These are phyloP conservation scores for Saxidomus purpurata DNA, from an alignment of 1,140 invertebrate species.

Conservation along the genomic window DNA sequence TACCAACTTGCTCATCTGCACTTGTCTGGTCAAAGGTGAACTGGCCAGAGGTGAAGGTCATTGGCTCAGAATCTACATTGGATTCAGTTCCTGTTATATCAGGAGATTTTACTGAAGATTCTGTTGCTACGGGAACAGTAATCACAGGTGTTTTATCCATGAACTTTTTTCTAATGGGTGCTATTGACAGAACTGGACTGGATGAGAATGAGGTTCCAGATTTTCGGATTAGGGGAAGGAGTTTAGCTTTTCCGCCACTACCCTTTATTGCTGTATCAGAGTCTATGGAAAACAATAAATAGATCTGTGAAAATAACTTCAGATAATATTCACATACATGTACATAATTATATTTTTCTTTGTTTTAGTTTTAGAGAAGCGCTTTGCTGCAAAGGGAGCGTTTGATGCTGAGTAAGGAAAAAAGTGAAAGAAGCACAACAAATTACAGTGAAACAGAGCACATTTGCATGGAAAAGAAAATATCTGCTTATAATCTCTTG, in stretches of 20 bases:
- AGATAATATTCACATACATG: no score
- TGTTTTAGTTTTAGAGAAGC: no score
- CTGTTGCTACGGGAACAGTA: background rate
- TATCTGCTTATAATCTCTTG: no score
- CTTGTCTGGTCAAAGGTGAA: background rate
- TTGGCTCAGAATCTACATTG: background rate
- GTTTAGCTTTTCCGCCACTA: background rate
- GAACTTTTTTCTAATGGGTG: background rate
- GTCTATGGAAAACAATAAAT: background rate
- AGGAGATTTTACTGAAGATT: background rate
- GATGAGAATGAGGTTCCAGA: background rate
- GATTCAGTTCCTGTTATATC: background rate
- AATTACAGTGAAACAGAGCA: no score
- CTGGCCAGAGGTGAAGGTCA: background rate
- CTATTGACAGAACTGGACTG: background rate
- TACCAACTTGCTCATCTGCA: background rate
- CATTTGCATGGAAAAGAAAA: no score
- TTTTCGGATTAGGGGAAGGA: background rate
- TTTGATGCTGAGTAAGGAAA: no score
- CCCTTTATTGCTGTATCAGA: background rate
- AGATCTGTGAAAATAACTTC: no score
- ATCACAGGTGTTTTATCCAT: background rate
- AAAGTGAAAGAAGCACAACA: no score
- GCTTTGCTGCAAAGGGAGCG: no score
- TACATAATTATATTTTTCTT: no score